Percentiles rank a stretch among this genome's conserved stretches.
Conservation (phyloP, 1,140 invertebrate genomes). For the Hestina assimilis region DNA sequence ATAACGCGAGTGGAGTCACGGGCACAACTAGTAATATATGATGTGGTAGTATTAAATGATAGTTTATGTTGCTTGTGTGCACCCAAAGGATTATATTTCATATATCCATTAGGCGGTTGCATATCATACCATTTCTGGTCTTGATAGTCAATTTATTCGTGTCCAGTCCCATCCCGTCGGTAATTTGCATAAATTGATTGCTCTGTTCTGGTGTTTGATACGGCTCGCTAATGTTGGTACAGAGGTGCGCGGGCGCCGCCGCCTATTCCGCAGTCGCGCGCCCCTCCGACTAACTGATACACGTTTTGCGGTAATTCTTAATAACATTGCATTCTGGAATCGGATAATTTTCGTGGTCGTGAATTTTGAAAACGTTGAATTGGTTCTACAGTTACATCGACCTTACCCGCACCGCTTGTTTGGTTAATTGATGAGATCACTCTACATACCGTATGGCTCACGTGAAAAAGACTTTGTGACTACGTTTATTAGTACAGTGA, state of each 20-base stretch:
- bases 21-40: too few species aligned
- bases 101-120: slow-evolving; percentile 10
- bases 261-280: slow-evolving; percentile 59
- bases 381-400: slow-evolving; percentile 22
- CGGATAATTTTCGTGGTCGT: slow-evolving; percentile 30
- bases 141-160: slow-evolving; percentile 55
- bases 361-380: slow-evolving; percentile 43
- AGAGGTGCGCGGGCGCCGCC: slow-evolving; percentile 43
- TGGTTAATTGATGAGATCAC: slow-evolving; percentile 8
- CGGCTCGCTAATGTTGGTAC: slow-evolving; percentile 39
- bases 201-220: slow-evolving; percentile 47
- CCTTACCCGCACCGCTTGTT: slow-evolving; percentile 20
- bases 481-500: slow-evolving; percentile 13
- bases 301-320: slow-evolving; percentile 63
- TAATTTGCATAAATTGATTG: slow-evolving; percentile 76
- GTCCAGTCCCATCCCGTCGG: slow-evolving; percentile 53
- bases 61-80: slow-evolving; percentile 1
- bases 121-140: slow-evolving; percentile 25
- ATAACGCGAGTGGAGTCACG: too few species aligned
- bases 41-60: background rate
- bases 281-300: slow-evolving; percentile 67
- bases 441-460: slow-evolving; percentile 6
- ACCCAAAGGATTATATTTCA: slow-evolving; percentile 14
- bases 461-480: slow-evolving; percentile 21
- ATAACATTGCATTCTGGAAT: slow-evolving; percentile 50